A percentile compares a stretch with the other conserved stretches of the same genome.
phyloP scores from a whole-genome alignment of 2,888 invertebrate genomes.

The Cetonia aurata region DNA sequence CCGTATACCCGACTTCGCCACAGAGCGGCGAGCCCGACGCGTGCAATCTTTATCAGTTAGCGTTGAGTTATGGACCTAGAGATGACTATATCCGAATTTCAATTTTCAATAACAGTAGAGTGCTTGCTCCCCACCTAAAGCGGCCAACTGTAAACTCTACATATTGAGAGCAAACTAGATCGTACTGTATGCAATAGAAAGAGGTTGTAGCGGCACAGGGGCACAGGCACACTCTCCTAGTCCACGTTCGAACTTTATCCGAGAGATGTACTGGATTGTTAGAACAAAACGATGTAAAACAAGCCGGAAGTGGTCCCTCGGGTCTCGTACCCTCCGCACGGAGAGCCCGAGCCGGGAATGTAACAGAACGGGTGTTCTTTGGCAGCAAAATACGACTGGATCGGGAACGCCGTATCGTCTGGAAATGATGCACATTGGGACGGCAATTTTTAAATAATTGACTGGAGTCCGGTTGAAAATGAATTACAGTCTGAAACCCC shows the following conservation, averaged over 20 bases:
- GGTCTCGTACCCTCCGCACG: conserved; percentile 59
- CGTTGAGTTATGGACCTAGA: conserved; percentile 64
- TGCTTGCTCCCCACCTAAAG: conserved; percentile 50
- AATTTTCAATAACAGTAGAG: conserved; percentile 66
- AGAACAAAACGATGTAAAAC: conserved; percentile 70
- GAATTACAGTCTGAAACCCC: conserved; percentile 64
- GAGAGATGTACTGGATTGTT: conserved; percentile 65
- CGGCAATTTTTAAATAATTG: conserved; percentile 70
- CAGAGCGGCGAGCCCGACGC: conserved; percentile 29
- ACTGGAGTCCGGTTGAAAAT: conserved; percentile 70
- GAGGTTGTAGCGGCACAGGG: neutral
- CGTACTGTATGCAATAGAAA: conserved; percentile 2
- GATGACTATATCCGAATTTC: conserved; percentile 64
- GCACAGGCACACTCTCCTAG: neutral
- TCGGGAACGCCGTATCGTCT: conserved; percentile 62
- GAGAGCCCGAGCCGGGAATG: conserved; percentile 52
- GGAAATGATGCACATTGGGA: conserved; percentile 67
- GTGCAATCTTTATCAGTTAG: conserved; percentile 61
- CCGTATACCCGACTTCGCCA: conserved; percentile 31
- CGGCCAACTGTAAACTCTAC: conserved; percentile 39
- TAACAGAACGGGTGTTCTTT: conserved; percentile 59
- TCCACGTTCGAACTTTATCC: conserved; percentile 28
- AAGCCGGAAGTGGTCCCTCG: conserved; percentile 66
- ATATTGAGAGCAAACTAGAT: conserved; percentile 32
- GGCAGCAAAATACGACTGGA: conserved; percentile 66